These are phyloP conservation scores for Miniopterus natalensis DNA, from an alignment of 2,113 vertebrate genomes.

Conservation along the genomic window DNA sequence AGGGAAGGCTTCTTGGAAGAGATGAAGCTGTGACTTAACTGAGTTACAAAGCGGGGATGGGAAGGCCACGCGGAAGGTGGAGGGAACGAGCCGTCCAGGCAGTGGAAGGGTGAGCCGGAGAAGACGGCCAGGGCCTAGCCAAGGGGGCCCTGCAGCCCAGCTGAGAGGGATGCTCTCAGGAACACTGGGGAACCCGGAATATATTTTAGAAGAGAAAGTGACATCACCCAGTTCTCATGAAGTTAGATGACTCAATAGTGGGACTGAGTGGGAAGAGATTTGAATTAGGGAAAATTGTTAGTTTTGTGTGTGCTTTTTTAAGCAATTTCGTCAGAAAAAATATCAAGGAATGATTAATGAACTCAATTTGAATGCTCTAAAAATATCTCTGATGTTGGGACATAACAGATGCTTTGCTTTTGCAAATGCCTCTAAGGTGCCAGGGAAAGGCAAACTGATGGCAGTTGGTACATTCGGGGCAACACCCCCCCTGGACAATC, in stretches of 20 bases:
- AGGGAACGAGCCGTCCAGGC: not conserved
- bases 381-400: not conserved
- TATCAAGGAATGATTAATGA: not conserved
- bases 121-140: not conserved
- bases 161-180: not conserved
- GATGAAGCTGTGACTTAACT: no score
- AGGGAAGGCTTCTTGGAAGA: not conserved
- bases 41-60: not conserved
- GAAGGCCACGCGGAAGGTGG: not conserved
- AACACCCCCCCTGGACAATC: not conserved
- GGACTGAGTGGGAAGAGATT: not conserved
- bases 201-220: not conserved
- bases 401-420: not conserved
- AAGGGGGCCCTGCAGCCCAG: not conserved
- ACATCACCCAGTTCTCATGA: not conserved
- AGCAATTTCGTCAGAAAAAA: not conserved
- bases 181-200: not conserved
- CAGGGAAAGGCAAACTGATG: not conserved
- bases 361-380: not conserved
- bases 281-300: not conserved
- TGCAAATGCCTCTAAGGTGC: not conserved
- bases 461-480: not conserved
- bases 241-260: not conserved
- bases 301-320: not conserved
- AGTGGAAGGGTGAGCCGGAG: not conserved